Conservation (phyloP, 1,140 invertebrate species). For the Ditylenchus dipsaci region DNA sequence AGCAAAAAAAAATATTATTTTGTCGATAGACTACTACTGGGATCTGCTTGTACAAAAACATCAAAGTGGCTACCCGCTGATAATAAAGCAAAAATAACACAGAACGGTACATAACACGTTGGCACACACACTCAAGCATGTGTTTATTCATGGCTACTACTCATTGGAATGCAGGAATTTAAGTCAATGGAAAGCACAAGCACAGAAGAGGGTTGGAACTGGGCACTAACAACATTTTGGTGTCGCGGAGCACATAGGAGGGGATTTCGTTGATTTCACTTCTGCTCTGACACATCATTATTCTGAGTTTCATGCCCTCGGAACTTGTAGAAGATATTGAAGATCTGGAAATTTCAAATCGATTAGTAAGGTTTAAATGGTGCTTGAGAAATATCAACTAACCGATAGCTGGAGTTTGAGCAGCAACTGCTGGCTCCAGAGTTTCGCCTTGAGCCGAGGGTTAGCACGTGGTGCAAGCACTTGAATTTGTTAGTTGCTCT, state of each 20-base stretch:
- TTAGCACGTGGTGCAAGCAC: conserved; percentile 48
- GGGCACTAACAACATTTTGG: conserved; percentile 33
- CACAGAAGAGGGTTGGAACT: conserved; percentile 42
- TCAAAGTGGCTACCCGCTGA: too few relatives aligned
- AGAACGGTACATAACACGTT: too few relatives aligned
- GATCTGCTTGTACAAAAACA: too few relatives aligned
- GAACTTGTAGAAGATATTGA: conserved; percentile 10
- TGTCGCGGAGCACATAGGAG: conserved; percentile 37
- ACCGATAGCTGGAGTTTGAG: conserved; percentile 24
- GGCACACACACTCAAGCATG: too few relatives aligned
- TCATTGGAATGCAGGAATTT: background rate
- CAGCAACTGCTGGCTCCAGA: conserved; percentile 21
- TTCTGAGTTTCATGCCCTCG: conserved; percentile 45
- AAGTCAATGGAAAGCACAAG: conserved; percentile 41
- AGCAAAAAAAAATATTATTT: too few relatives aligned
- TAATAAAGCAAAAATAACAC: too few relatives aligned
- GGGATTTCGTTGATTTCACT: conserved; percentile 38
- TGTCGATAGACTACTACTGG: too few relatives aligned
- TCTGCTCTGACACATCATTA: conserved; percentile 51
- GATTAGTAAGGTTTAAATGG: background rate
- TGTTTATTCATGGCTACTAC: too few relatives aligned
- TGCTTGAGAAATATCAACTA: background rate
- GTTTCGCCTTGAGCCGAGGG: conserved; percentile 21
- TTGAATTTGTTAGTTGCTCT: conserved; percentile 47
- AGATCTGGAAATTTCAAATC: conserved; percentile 7